Evolutionary conservation across 2,797 vertebrate species (phyloP), one percentile per base, ranked within the genome.

Genomic region (Orientallactaga sibirica): DNA sequence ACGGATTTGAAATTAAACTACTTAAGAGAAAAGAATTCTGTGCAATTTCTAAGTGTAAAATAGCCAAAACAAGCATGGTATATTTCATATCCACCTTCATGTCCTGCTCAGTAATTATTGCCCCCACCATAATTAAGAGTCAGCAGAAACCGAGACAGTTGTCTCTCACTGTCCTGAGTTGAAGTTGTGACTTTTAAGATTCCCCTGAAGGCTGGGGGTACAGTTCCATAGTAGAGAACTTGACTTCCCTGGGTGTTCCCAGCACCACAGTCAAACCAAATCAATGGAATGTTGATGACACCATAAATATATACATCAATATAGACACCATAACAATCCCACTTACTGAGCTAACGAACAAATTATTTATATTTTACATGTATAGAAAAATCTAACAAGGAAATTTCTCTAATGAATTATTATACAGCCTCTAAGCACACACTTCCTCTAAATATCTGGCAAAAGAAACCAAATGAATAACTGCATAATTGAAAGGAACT

Each of bases 1-100:
- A 85, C 74, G 76, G 58, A 68, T 81, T 77, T 24, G 27, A 92
- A 92, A 77, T 81, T 48, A 88, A 92, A 74, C 66, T 85, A 73
- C 70, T 77, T 73, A 76, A 25, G 22, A 80, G 29, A 62, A 80
- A 20, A 89, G 11, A 71, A 64, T 75, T 92, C 88, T 68, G 64
- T 88, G 86, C 22, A 67, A 37, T 78, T 73, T 88, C 29, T 70
- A 74, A n/a, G 24, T 67, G 43, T 80, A 41, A 27, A 70, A 18
- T 27, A 77, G n/a, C 90, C 87, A 92, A 90, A 88, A 61, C 64
- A 81, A 92, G 80, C 19, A 37, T 29, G 20, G 58, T 62, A 62
- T 80, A 52, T 67, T 92, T 88, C 66, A 66, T 33, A 55, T 19
- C n/a, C 61, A 70, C 18, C 14, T 77, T 94, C 76, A 58, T 61